Evolutionary conservation across 2,113 vertebrate species (phyloP).

Genomic region (Cygnus atratus): DNA sequence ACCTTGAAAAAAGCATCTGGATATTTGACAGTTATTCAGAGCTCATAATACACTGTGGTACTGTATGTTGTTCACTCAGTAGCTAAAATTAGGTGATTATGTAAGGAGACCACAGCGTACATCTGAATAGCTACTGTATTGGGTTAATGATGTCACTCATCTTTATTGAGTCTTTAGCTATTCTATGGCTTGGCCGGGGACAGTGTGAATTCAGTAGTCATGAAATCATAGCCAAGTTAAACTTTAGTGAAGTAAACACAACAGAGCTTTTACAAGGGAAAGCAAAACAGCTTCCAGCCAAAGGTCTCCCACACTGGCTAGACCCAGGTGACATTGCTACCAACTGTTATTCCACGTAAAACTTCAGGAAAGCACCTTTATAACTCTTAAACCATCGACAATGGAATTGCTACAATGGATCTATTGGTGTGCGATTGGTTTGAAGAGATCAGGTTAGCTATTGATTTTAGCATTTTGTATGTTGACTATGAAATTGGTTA

Average conservation of each 20-base stretch:
- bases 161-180: conserved; percentile 67
- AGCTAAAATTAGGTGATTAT: conserved; percentile 78
- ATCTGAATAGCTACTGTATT: conserved; percentile 74
- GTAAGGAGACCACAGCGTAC: conserved; percentile 64
- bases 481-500: background rate
- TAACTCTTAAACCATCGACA: background rate
- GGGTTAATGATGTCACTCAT: conserved; percentile 80
- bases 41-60: conserved; percentile 52
- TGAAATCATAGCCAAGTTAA: conserved; percentile 71
- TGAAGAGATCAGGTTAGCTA: background rate
- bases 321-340: background rate
- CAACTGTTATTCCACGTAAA: background rate
- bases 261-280: conserved; percentile 6
- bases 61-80: conserved; percentile 55
- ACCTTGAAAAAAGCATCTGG: conserved; percentile 32
- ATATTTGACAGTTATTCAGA: conserved; percentile 14
- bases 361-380: background rate
- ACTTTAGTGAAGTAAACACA: conserved; percentile 62
- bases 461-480: background rate
- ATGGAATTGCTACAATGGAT: background rate
- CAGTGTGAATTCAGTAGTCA: conserved; percentile 50
- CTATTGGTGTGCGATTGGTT: background rate
- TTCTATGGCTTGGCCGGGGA: conserved; percentile 58
- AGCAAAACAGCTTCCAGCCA: background rate
- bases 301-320: fast-evolving